A percentile compares a stretch with the other conserved stretches of the same genome.
These are phyloP conservation scores for Heliconius congener DNA, from an alignment of 1,140 invertebrate species.

Conservation along the genomic window DNA sequence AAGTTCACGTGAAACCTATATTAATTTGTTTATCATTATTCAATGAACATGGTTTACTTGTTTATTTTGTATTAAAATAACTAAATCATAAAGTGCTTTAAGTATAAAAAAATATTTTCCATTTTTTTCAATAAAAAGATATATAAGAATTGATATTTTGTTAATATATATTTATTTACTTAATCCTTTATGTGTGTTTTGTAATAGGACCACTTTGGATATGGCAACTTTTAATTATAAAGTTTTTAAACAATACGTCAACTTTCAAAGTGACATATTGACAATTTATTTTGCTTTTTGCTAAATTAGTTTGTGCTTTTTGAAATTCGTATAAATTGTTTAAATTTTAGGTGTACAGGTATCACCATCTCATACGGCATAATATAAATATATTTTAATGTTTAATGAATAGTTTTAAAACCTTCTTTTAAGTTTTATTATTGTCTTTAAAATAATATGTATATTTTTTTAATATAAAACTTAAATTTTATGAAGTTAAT, in stretches of 20 bases:
- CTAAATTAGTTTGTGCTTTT: slow-evolving; percentile 4
- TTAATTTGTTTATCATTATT: too few species aligned
- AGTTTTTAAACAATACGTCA: not conserved
- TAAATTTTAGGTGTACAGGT: not conserved
- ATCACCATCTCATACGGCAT: not conserved
- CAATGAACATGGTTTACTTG: too few species aligned
- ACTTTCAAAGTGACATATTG: not conserved
- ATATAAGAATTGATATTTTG: too few species aligned
- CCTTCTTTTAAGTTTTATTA: not conserved
- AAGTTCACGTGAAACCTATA: not conserved
- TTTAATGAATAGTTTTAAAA: not conserved
- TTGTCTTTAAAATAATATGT: too few species aligned
- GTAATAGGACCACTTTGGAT: not conserved
- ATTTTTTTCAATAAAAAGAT: too few species aligned
- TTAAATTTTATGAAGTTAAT: too few species aligned
- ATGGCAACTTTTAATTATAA: slow-evolving; percentile 1
- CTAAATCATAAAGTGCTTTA: too few species aligned
- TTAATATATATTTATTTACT: not conserved
- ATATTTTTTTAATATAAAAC: too few species aligned
- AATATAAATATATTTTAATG: not conserved
- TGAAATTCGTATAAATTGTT: not conserved
- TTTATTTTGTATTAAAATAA: too few species aligned
- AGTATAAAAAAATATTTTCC: too few species aligned
- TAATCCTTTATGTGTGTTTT: not conserved
- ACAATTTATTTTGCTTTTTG: not conserved